Evolutionary conservation across 1,140 invertebrate species (phyloP).

Genomic region (Fopius arisanus): DNA sequence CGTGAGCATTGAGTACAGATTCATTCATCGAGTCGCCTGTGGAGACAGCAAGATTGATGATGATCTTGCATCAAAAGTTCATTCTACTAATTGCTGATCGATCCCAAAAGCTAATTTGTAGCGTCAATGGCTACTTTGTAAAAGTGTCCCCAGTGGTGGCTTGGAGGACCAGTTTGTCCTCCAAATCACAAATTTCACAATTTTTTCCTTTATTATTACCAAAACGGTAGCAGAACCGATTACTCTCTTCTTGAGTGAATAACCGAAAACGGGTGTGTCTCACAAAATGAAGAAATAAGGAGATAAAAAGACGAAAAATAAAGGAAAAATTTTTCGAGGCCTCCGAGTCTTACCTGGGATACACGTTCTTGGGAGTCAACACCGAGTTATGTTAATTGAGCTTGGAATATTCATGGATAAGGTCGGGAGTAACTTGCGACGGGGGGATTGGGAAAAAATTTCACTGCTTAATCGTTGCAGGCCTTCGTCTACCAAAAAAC

Average conservation of each 20-base stretch:
- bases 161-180: background rate
- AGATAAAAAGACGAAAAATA: background rate
- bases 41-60: background rate
- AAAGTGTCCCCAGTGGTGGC: background rate
- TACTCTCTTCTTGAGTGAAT: conserved; percentile 9
- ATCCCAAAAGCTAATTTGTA: background rate
- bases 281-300: background rate
- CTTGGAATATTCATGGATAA: conserved; percentile 26
- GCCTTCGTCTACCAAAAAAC: conserved; percentile 15
- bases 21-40: background rate
- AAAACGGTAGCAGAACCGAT: conserved; percentile 8
- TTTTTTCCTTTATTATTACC: conserved; percentile 7
- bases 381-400: conserved; percentile 28
- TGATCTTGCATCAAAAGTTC: background rate
- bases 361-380: conserved; percentile 16
- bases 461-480: conserved; percentile 25
- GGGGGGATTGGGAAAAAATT: conserved; percentile 21
- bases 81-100: background rate
- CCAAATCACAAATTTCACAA: conserved; percentile 1
- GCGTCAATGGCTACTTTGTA: background rate
- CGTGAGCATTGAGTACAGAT: background rate
- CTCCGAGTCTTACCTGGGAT: conserved; percentile 10
- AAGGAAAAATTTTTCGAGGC: conserved; percentile 13
- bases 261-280: conserved; percentile 11
- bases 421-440: conserved; percentile 2